These are phyloP conservation scores for Chrysolina oricalcia DNA, from an alignment of 2,888 invertebrate species.

Conservation along the genomic window DNA sequence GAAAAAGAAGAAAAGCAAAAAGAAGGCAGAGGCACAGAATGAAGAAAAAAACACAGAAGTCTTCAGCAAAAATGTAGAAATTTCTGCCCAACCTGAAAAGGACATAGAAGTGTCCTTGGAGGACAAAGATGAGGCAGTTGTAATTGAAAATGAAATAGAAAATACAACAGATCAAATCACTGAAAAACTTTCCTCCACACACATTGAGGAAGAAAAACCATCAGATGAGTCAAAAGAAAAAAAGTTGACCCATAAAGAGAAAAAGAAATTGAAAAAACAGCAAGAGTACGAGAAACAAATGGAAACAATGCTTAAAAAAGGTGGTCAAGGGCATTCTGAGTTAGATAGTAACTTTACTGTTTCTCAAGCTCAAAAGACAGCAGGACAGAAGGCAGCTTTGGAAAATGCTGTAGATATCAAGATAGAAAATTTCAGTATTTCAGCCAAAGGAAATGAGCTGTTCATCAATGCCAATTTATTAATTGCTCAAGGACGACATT, in stretches of 20 bases:
- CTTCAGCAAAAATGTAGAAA: conserved; percentile 25
- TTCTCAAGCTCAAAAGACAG: conserved; percentile 86
- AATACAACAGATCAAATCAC: conserved; percentile 40
- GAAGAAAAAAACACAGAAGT: conserved; percentile 8
- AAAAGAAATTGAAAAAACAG: conserved; percentile 91
- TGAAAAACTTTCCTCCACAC: conserved; percentile 47
- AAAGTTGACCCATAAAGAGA: conserved; percentile 92
- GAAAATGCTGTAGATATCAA: conserved; percentile 98
- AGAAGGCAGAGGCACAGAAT: conserved; percentile 22
- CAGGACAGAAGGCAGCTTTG: conserved; percentile 84
- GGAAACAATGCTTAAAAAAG: conserved; percentile 88
- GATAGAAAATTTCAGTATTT: conserved; percentile 98
- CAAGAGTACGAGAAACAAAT: conserved; percentile 91
- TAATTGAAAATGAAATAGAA: conserved; percentile 33
- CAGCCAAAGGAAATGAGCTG: conserved; percentile 97
- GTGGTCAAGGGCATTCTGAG: conserved; percentile 91
- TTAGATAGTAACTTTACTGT: conserved; percentile 96
- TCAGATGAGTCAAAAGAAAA: conserved; percentile 73
- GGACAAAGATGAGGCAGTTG: conserved; percentile 27
- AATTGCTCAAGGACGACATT: conserved; percentile 94
- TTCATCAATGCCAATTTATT: conserved; percentile 96
- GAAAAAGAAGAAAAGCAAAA: conserved; percentile 32
- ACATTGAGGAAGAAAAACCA: conserved; percentile 47
- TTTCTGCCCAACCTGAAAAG: conserved; percentile 19
- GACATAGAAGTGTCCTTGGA: neutral